Base-by-base conservation (phyloP, 2,797 vertebrate species). In the Hirundo rustica region DNA sequence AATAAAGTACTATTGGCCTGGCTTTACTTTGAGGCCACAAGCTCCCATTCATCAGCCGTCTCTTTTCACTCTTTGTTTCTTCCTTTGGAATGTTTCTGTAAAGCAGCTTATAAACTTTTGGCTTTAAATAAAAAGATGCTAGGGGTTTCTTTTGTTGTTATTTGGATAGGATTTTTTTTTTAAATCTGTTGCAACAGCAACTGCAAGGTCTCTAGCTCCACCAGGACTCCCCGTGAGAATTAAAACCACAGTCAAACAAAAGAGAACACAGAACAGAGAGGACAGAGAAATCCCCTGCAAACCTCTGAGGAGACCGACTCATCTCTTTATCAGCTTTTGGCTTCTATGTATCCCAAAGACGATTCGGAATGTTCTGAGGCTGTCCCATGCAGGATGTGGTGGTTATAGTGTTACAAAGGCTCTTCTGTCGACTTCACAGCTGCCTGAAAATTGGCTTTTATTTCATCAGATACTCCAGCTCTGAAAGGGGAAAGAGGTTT, bases 71-170 rank as follows among this genome's bases (percentile, higher is more conserved):
- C 94, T 95, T 94, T 96, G 88, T 96, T 95, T 94, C 91, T 89
- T 94, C 47, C 79, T 85, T 94, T 96, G 95, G 87, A 97, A 93
- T 94, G 81, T 94, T 97, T 94, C 82, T 58, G 78, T 93, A 96
- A 97, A 97, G 96, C 89, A 93, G 89, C 92, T 95, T 95, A 92
- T 96, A 94, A 71, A 89, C 38, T 89, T 94, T 95, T 96, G 85
- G 80, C 76, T 95, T 94, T 51, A 67, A 88, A 89, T 90, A 79
- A 96, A 88, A 94, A 96, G 71, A 94, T 55, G 42, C 21, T 87
- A 84, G 65, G 13, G 0, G 38, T 38, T 38, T 3, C 65, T 80
- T 85, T 88, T 74, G 21, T 55, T 88, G 40, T 78, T 89, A 57
- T 88, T 95, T 92, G 77, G 42, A 44, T 55, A 12, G 1, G 1